A percentile compares a stretch with the other conserved stretches of the same genome.
phyloP scores from a whole-genome alignment of 2,113 vertebrate genomes.

The Psilopsiagon aurifrons region DNA sequence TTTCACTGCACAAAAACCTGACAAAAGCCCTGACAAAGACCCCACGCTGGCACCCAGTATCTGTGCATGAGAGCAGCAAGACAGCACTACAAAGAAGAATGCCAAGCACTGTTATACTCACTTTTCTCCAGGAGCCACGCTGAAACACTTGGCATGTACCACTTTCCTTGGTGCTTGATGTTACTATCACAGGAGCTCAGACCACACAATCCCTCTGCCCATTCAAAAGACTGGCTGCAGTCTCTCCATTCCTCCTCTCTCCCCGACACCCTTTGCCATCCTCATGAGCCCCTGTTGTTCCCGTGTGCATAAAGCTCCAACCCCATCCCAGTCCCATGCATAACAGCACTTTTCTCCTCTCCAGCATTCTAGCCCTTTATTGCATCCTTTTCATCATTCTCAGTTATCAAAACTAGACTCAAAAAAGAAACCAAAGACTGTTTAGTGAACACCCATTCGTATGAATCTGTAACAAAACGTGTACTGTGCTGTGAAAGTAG shows the following conservation, averaged over 20 bases:
- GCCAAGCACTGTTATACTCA: not conserved
- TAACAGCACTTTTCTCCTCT: not conserved
- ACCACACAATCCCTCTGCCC: not conserved
- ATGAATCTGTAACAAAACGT: not conserved
- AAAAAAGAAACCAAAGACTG: not conserved
- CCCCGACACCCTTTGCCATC: not conserved
- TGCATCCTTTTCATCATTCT: not conserved
- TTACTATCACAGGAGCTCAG: not conserved
- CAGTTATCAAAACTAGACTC: not conserved
- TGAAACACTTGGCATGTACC: not conserved
- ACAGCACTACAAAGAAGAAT: not conserved
- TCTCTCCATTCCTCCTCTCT: not conserved
- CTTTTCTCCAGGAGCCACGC: not conserved
- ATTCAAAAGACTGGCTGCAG: not conserved
- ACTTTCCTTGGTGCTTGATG: not conserved
- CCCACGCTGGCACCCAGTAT: not conserved
- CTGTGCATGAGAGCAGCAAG: not conserved
- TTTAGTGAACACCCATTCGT: not conserved
- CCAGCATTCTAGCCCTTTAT: not conserved
- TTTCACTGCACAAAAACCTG: not conserved
- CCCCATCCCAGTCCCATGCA: rapidly evolving
- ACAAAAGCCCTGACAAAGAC: not conserved
- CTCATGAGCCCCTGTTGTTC: not conserved
- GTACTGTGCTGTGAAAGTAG: not conserved
- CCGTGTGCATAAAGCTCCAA: not conserved